Evolutionary conservation across 2,888 invertebrate genomes (phyloP).

Genomic region (Malachius bipustulatus): DNA sequence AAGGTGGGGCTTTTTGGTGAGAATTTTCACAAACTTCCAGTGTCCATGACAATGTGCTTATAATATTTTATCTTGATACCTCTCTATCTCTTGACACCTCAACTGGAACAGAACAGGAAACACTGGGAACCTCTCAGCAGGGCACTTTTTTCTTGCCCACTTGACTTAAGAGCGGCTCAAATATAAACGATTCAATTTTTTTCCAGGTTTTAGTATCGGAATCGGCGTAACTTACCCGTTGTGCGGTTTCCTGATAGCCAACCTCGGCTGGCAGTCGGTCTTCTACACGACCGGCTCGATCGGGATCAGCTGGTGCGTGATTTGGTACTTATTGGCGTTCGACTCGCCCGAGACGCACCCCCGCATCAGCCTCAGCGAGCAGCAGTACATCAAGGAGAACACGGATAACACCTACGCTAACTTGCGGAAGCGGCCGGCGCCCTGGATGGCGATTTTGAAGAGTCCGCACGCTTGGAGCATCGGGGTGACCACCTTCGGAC

Average conservation of each 20-base stretch:
- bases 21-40: too few relatives aligned
- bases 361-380: constrained; percentile 50
- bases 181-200: constrained; percentile 10
- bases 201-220: constrained; percentile 57
- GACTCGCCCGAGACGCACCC: constrained; percentile 58
- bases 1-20: too few relatives aligned
- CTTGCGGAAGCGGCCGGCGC: constrained; percentile 42
- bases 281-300: constrained; percentile 59
- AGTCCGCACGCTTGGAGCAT: constrained; percentile 59
- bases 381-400: constrained; percentile 53
- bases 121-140: too few relatives aligned
- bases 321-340: constrained; percentile 57
- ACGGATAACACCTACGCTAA: constrained; percentile 40
- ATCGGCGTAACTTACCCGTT: constrained; percentile 60
- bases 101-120: too few relatives aligned
- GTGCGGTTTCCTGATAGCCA: constrained; percentile 56
- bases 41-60: too few relatives aligned
- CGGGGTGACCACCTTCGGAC: constrained; percentile 60
- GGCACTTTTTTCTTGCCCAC: too few relatives aligned
- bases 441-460: constrained; percentile 51
- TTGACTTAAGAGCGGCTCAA: too few relatives aligned
- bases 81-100: too few relatives aligned
- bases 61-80: too few relatives aligned
- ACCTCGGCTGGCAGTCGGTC: constrained; percentile 54
- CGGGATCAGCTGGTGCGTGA: constrained; percentile 48